Percentiles rank a stretch among this genome's conserved stretches.
Evolutionary conservation across 2,888 invertebrate species (phyloP).

Genomic region (Drosophila mimetica): DNA sequence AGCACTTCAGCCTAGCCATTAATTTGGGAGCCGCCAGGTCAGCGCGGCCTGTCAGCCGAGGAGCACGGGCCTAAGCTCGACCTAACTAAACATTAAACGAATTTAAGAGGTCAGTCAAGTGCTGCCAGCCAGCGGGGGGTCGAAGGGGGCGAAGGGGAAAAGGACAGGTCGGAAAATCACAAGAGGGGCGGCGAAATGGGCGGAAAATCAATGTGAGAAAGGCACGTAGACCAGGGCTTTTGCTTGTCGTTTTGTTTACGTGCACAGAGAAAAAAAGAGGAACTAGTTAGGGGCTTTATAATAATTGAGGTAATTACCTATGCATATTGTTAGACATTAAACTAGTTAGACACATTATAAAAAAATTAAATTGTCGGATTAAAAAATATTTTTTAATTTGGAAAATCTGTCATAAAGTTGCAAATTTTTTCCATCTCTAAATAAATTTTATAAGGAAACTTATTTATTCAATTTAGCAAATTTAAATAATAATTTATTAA

Average conservation of each 20-base stretch:
- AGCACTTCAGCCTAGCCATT: constrained; percentile 66
- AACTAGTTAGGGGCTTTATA: not conserved
- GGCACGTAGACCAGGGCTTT: constrained; percentile 21
- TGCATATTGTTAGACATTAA: not conserved
- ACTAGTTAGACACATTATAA: not conserved
- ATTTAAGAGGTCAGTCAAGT: constrained; percentile 66
- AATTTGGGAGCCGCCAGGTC: constrained; percentile 47
- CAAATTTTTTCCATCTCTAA: too few relatives aligned
- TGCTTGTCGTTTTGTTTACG: constrained; percentile 16
- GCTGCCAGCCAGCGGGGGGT: constrained; percentile 12
- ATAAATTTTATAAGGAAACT: too few relatives aligned
- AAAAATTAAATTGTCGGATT: not conserved
- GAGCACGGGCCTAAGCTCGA: constrained; percentile 46
- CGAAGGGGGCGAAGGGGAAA: not conserved
- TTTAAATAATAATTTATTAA: too few relatives aligned
- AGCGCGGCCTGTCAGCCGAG: constrained; percentile 43
- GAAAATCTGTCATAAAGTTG: too few relatives aligned
- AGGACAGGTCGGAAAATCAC: constrained; percentile 18
- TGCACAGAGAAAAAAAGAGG: not conserved
- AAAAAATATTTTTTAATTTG: too few relatives aligned
- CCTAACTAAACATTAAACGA: constrained; percentile 72
- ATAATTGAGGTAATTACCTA: too few relatives aligned
- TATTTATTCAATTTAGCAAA: too few relatives aligned
- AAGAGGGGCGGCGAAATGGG: constrained; percentile 26
- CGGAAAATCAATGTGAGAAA: constrained; percentile 42